A percentile compares a stretch with the other conserved stretches of the same genome.
Evolutionary conservation across 2,888 invertebrate species (phyloP).

Genomic region (Spialia ferax): DNA sequence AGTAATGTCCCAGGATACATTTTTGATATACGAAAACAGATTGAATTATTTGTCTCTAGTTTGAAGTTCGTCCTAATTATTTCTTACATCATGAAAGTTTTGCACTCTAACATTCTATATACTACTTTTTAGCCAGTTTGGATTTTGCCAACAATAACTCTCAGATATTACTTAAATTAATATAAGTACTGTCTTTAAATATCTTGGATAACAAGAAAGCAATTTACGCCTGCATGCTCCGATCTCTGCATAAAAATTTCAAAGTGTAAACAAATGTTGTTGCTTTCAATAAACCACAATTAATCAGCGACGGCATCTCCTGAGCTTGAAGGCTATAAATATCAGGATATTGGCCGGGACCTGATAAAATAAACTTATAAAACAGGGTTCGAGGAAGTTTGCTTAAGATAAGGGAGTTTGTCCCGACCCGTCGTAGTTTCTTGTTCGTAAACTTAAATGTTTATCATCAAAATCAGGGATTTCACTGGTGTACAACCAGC

Average conservation of each 20-base stretch:
- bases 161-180: too few species aligned
- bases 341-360: slow-evolving; percentile 29
- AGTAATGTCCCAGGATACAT: too few species aligned
- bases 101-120: too few species aligned
- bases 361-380: slow-evolving; percentile 47
- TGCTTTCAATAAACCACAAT: slow-evolving; percentile 21
- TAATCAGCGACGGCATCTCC: slow-evolving; percentile 31
- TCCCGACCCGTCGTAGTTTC: slow-evolving; percentile 41
- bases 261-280: neutral
- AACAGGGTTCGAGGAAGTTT: slow-evolving; percentile 45
- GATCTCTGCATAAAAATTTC: neutral
- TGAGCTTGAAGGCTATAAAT: slow-evolving; percentile 31
- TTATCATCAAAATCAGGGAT: slow-evolving; percentile 44
- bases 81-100: too few species aligned
- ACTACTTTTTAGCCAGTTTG: too few species aligned
- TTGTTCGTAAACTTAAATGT: slow-evolving; percentile 44
- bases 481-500: neutral
- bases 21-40: too few species aligned
- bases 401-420: slow-evolving; percentile 43
- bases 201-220: too few species aligned
- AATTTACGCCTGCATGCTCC: neutral
- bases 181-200: too few species aligned
- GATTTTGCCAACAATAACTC: too few species aligned
- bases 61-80: too few species aligned
- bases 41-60: too few species aligned